Conservation (phyloP, 2,113 vertebrate genomes). For the Mugil cephalus region DNA sequence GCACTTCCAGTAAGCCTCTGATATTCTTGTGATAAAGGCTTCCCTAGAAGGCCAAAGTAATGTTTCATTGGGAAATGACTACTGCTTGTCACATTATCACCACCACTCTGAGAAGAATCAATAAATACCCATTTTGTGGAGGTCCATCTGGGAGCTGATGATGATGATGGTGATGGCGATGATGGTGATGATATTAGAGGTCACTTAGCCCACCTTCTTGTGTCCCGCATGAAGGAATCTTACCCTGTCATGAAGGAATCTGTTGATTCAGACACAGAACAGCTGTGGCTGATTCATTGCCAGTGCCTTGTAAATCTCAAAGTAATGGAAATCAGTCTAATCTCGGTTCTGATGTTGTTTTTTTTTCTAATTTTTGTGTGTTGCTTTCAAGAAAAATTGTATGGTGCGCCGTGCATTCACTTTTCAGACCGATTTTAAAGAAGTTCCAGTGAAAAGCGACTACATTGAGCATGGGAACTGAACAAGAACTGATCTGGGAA, state of each 20-base stretch:
- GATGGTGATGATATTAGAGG: slow-evolving; percentile 20
- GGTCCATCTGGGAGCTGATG: slow-evolving; percentile 55
- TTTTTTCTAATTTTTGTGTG: too few relatives aligned
- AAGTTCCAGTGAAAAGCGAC: too few relatives aligned
- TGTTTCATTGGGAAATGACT: slow-evolving; percentile 76
- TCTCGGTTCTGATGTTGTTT: too few relatives aligned
- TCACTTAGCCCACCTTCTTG: slow-evolving; percentile 11
- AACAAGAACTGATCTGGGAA: too few relatives aligned
- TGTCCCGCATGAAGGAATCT: slow-evolving; percentile 4
- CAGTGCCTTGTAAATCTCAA: too few relatives aligned
- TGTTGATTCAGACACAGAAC: not conserved
- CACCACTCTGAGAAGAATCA: slow-evolving; percentile 66
- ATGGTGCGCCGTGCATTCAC: too few relatives aligned
- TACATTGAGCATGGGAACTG: too few relatives aligned
- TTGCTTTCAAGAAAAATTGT: too few relatives aligned
- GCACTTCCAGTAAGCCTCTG: slow-evolving; percentile 73
- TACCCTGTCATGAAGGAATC: not conserved
- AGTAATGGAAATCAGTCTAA: too few relatives aligned
- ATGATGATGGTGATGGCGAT: slow-evolving; percentile 2
- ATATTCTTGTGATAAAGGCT: slow-evolving; percentile 72
- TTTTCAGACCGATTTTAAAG: too few relatives aligned
- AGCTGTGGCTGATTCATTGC: not conserved
- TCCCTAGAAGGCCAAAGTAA: slow-evolving; percentile 66
- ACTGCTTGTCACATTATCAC: slow-evolving; percentile 80
- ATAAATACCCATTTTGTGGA: slow-evolving; percentile 76